These are phyloP conservation scores for Daktulosphaira vitifoliae DNA, from an alignment of 1,140 invertebrate species.

Conservation along the genomic window DNA sequence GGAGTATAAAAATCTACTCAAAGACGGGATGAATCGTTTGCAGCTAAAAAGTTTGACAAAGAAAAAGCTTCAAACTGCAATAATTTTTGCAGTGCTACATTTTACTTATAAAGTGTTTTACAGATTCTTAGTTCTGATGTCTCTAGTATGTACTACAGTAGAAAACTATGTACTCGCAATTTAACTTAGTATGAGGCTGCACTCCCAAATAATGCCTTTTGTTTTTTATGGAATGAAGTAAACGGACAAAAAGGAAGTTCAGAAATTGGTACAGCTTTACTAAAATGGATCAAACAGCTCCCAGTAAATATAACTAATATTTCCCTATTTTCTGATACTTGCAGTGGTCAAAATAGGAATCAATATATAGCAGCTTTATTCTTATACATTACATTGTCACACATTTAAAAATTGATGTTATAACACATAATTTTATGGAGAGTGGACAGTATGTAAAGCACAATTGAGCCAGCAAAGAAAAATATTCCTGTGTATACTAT, in stretches of 20 bases:
- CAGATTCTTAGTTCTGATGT: conserved; percentile 36
- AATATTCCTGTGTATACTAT: too few species aligned
- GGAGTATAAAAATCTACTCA: conserved; percentile 35
- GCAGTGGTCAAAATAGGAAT: too few species aligned
- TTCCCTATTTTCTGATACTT: conserved; percentile 41
- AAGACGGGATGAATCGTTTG: conserved; percentile 8
- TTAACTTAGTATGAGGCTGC: conserved; percentile 37
- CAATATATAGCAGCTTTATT: too few species aligned
- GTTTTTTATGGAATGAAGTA: conserved; percentile 38
- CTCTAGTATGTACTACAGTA: conserved; percentile 38
- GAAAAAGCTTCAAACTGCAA: conserved; percentile 34
- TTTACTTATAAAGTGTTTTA: conserved; percentile 39
- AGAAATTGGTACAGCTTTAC: too few species aligned
- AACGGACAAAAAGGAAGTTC: conserved; percentile 38
- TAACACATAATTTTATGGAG: too few species aligned
- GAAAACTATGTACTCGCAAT: conserved; percentile 39
- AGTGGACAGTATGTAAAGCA: conserved; percentile 35
- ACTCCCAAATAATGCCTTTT: neutral
- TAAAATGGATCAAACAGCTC: too few species aligned
- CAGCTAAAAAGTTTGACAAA: conserved; percentile 8
- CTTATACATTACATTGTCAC: too few species aligned
- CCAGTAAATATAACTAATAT: conserved; percentile 36
- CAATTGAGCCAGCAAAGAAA: too few species aligned
- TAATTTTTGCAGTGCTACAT: conserved; percentile 36
- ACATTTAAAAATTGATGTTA: too few species aligned